Evolutionary conservation across 2,797 vertebrate genomes (phyloP).

Genomic region (Lepilemur septentrionalis): DNA sequence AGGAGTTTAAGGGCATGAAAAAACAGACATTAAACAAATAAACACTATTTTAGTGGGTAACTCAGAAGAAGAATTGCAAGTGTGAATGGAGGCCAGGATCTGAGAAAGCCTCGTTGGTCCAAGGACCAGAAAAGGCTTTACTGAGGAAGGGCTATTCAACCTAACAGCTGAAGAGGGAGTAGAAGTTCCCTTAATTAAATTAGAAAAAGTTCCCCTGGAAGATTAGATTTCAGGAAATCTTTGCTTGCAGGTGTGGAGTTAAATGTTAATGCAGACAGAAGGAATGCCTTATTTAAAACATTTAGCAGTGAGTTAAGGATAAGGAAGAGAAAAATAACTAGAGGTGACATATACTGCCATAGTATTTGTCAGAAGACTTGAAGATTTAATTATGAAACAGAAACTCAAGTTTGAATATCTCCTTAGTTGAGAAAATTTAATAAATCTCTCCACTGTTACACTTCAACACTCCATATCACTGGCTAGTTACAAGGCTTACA

Average conservation of each 20-base stretch:
- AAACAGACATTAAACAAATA: not conserved
- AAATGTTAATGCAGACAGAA: not conserved
- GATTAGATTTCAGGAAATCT: not conserved
- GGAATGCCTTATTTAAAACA: not conserved
- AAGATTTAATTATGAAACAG: slow-evolving; percentile 25
- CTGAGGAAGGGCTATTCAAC: not conserved
- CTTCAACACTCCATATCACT: not conserved
- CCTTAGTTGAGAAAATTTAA: slow-evolving; percentile 5
- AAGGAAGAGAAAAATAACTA: slow-evolving; percentile 18
- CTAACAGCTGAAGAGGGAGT: not conserved
- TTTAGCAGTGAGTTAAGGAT: not conserved
- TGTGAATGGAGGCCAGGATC: not conserved
- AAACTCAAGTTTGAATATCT: not conserved
- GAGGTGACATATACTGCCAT: not conserved
- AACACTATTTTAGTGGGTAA: not conserved
- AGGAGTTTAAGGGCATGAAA: not conserved
- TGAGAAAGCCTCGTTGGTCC: not conserved
- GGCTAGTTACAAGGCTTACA: not conserved
- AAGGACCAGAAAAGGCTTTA: not conserved
- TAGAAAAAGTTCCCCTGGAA: not conserved
- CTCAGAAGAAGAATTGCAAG: not conserved
- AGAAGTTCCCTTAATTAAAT: not conserved
- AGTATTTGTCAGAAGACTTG: not conserved
- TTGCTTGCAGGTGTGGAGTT: not conserved
- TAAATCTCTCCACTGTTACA: not conserved